These are phyloP conservation scores for Vicugna pacos DNA, from an alignment of 2,113 vertebrate species.

Conservation along the genomic window DNA sequence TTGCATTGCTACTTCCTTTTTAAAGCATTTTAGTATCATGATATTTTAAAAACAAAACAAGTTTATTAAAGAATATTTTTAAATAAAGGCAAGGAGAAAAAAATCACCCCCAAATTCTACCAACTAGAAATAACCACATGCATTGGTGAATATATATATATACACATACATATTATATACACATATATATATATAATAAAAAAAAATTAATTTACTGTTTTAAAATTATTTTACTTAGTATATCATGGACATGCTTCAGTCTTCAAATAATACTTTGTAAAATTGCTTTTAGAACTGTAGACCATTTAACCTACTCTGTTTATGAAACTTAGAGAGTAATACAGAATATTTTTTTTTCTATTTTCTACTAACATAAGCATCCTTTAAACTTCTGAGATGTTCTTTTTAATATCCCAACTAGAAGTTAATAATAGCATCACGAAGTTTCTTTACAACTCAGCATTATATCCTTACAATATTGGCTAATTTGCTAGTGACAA, in stretches of 20 bases:
- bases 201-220: not conserved
- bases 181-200: not conserved
- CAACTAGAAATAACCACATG: not conserved
- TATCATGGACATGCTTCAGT: not conserved
- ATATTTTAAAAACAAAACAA: not conserved
- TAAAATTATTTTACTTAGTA: not conserved
- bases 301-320: not conserved
- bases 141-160: not conserved
- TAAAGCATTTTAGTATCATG: not conserved
- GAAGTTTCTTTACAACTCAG: not conserved
- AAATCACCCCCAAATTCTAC: not conserved
- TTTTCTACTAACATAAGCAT: not conserved
- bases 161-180: too few species aligned
- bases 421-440: not conserved
- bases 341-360: not conserved
- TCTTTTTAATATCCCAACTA: not conserved
- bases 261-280: not conserved
- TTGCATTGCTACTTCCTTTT: not conserved
- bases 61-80: not conserved
- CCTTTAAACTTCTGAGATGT: not conserved
- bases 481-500: not conserved
- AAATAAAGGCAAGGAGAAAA: not conserved
- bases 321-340: not conserved
- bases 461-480: not conserved
- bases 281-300: not conserved